A percentile compares a stretch with the other conserved stretches of the same genome.
Conservation (phyloP, 2,888 invertebrate species). For the Gandaritis pyraliata region DNA sequence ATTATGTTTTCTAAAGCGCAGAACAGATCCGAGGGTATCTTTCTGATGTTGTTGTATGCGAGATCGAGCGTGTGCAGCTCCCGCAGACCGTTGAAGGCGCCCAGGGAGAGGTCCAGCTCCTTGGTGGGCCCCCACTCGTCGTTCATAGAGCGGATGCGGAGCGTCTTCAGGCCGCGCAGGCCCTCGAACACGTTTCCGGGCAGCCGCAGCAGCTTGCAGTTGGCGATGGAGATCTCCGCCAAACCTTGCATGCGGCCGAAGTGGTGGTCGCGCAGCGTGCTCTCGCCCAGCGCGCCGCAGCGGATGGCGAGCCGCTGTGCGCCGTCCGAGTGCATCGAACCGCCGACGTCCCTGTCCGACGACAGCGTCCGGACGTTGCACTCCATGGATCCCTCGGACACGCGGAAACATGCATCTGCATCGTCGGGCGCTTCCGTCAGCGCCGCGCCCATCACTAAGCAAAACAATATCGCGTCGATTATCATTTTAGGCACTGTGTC, state of each 20-base stretch:
- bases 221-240: constrained; percentile 89
- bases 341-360: constrained; percentile 87
- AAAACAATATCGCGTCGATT: constrained; percentile 80
- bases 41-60: constrained; percentile 91
- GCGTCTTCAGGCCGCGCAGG: constrained; percentile 89
- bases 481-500: constrained; percentile 82
- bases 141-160: constrained; percentile 92
- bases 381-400: constrained; percentile 72
- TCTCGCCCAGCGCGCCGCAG: constrained; percentile 88
- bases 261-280: constrained; percentile 88
- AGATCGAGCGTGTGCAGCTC: constrained; percentile 92
- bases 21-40: constrained; percentile 90
- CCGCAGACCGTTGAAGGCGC: constrained; percentile 89
- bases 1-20: constrained; percentile 92
- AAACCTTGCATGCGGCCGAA: constrained; percentile 90
- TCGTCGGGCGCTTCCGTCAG: constrained; percentile 79
- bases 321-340: constrained; percentile 87
- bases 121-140: constrained; percentile 89
- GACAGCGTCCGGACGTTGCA: constrained; percentile 90
- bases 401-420: constrained; percentile 76
- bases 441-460: constrained; percentile 83
- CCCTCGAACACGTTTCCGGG: constrained; percentile 92
- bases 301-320: constrained; percentile 89
- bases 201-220: constrained; percentile 91
- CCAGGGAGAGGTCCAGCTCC: constrained; percentile 88